A percentile compares a stretch with the other conserved stretches of the same genome.
These are phyloP conservation scores for Prionailurus bengalensis DNA, from an alignment of 2,113 vertebrate species.

Conservation along the genomic window DNA sequence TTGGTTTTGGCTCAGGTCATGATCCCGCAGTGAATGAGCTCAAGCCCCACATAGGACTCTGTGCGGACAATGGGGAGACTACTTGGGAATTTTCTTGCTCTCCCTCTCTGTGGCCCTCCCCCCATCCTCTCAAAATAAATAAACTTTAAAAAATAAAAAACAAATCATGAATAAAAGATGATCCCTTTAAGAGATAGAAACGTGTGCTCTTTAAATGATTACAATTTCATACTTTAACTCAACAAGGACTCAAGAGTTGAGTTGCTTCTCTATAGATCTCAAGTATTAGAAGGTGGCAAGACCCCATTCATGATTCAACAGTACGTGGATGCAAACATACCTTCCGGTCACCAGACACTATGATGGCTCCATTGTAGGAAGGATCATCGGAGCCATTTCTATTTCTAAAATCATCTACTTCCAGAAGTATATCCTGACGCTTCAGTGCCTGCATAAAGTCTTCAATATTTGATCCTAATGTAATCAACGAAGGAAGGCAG, in stretches of 20 bases:
- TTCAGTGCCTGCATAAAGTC: slow-evolving; percentile 90
- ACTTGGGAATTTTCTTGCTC: too few species aligned
- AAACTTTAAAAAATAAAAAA: too few species aligned
- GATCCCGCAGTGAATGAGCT: too few species aligned
- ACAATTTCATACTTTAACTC: background rate
- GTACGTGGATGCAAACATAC: slow-evolving; percentile 75
- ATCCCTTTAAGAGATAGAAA: background rate
- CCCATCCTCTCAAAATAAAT: too few species aligned
- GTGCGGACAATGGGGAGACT: too few species aligned
- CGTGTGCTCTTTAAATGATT: background rate
- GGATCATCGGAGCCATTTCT: slow-evolving; percentile 89
- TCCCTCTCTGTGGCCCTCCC: too few species aligned
- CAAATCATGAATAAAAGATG: background rate
- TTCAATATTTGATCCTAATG: slow-evolving; percentile 90
- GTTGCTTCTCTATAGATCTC: background rate
- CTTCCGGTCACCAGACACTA: slow-evolving; percentile 90
- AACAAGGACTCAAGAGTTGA: background rate
- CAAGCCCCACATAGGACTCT: too few species aligned
- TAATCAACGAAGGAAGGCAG: slow-evolving; percentile 39
- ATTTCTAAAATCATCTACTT: slow-evolving; percentile 84
- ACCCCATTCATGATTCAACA: background rate
- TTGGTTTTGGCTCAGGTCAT: too few species aligned
- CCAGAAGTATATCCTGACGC: slow-evolving; percentile 90
- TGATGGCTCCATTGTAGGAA: slow-evolving; percentile 91
- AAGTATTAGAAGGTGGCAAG: background rate